phyloP scores from a whole-genome alignment of 2,113 vertebrate genomes.

The Euleptes europaea region DNA sequence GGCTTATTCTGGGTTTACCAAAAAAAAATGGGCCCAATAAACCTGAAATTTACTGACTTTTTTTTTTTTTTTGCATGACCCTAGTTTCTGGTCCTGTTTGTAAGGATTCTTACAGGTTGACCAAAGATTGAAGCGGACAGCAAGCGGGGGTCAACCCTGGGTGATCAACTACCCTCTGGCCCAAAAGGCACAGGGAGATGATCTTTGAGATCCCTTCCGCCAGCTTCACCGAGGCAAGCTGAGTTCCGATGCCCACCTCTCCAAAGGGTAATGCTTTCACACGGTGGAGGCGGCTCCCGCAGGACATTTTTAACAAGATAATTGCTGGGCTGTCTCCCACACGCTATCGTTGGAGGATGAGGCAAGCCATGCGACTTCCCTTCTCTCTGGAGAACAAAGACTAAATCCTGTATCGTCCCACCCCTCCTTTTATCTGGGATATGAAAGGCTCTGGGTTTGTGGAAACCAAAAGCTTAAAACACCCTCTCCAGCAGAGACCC shows the following conservation, averaged over 20 bases:
- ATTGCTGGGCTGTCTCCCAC: conserved; percentile 24
- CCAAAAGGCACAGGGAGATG: too few species aligned
- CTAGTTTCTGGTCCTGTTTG: neutral
- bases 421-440: neutral
- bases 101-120: too few species aligned
- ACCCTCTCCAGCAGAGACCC: neutral
- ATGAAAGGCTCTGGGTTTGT: conserved; percentile 1
- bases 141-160: neutral
- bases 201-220: neutral
- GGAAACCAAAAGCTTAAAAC: neutral
- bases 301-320: conserved; percentile 22
- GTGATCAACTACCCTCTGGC: neutral
- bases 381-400: neutral
- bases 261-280: neutral
- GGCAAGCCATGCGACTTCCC: neutral
- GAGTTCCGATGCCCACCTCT: neutral
- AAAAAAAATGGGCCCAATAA: too few species aligned
- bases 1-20: too few species aligned
- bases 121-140: neutral
- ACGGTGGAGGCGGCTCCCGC: neutral
- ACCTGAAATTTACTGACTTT: too few species aligned
- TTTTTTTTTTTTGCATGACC: too few species aligned
- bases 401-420: neutral
- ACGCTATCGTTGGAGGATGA: neutral
- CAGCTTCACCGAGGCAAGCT: neutral